Evolutionary conservation across 2,797 vertebrate species (phyloP).

Genomic region (Tokudaia muenninki): DNA sequence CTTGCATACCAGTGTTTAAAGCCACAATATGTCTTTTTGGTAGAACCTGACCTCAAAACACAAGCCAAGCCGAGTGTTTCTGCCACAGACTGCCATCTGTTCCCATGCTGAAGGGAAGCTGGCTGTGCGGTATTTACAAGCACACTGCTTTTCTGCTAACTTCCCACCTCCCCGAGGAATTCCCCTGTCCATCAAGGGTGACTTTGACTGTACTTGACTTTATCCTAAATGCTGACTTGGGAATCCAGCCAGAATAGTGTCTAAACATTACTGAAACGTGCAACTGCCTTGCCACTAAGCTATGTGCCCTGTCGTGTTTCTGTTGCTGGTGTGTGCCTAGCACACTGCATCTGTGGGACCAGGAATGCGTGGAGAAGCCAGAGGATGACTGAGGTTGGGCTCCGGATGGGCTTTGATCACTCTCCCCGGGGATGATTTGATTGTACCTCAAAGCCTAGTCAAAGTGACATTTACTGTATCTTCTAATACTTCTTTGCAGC

Average conservation of each 20-base stretch:
- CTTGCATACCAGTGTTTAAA: background rate
- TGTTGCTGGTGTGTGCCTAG: background rate
- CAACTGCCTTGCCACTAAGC: background rate
- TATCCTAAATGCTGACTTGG: background rate
- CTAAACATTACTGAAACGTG: background rate
- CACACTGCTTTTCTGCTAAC: background rate
- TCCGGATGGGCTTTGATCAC: background rate
- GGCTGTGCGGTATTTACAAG: background rate
- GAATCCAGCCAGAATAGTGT: background rate
- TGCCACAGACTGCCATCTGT: constrained; percentile 28
- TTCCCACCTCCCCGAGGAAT: background rate
- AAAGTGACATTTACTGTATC: background rate
- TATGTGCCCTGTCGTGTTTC: background rate
- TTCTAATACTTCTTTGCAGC: background rate
- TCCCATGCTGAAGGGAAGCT: rapidly evolving
- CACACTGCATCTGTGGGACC: rapidly evolving
- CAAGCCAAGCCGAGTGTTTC: background rate
- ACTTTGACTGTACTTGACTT: constrained; percentile 17
- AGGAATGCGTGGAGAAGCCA: background rate
- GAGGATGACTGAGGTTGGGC: rapidly evolving
- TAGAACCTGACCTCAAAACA: constrained; percentile 58
- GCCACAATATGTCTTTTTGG: background rate
- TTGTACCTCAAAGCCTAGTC: background rate
- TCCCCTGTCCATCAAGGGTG: background rate
- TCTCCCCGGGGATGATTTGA: background rate